phyloP scores from a whole-genome alignment of 1,140 invertebrate species.

The Achroia grisella region DNA sequence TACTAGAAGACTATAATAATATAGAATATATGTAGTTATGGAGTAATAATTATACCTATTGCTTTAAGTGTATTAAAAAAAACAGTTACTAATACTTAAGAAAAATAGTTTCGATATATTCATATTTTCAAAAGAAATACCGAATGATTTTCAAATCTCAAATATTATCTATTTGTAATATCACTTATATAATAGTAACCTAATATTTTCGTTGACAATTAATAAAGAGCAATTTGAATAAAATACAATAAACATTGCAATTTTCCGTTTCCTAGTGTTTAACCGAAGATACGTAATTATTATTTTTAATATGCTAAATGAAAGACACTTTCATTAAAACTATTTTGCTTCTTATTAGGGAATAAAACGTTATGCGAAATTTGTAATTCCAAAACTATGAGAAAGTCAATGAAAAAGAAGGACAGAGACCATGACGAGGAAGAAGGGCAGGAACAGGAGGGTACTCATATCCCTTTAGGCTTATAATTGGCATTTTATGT shows the following conservation, averaged over 20 bases:
- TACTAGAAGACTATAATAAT: background rate
- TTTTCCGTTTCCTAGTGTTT: too few species aligned
- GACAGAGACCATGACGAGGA: constrained; percentile 71
- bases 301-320: background rate
- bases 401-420: constrained; percentile 79
- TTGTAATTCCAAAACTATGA: constrained; percentile 82
- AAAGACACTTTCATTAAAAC: constrained; percentile 8
- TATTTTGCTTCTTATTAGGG: constrained; percentile 76
- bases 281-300: background rate
- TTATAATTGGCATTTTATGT: constrained; percentile 4
- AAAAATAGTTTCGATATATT: too few species aligned
- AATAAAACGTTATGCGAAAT: constrained; percentile 90
- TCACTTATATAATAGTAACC: too few species aligned
- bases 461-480: constrained; percentile 49
- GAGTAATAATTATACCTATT: background rate
- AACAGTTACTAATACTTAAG: too few species aligned
- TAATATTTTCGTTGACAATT: too few species aligned
- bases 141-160: too few species aligned
- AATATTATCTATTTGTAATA: too few species aligned
- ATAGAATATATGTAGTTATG: background rate
- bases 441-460: constrained; percentile 65
- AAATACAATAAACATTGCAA: too few species aligned
- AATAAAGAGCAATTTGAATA: too few species aligned
- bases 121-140: too few species aligned
- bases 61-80: too few species aligned